These are phyloP conservation scores for Drosophila setifemur DNA, from an alignment of 1,140 invertebrate genomes.

Conservation along the genomic window DNA sequence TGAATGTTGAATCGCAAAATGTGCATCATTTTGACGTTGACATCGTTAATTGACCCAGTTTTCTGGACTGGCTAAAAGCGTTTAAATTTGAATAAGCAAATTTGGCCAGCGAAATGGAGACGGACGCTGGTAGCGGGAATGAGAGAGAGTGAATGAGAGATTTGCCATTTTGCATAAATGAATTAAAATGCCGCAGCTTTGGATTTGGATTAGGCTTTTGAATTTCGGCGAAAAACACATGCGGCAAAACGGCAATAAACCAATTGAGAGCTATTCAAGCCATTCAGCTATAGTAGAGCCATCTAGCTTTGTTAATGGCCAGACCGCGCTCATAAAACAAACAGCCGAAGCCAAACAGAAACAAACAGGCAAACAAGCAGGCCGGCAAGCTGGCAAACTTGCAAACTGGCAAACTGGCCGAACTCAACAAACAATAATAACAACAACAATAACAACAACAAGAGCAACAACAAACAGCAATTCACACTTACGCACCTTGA, in stretches of 20 bases:
- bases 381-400: slow-evolving; percentile 36
- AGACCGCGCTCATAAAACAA: slow-evolving; percentile 48
- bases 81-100: slow-evolving; percentile 72
- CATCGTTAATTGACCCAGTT: slow-evolving; percentile 70
- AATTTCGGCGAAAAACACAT: slow-evolving; percentile 42
- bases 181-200: slow-evolving; percentile 48
- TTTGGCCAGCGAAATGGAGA: slow-evolving; percentile 35
- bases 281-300: slow-evolving; percentile 39
- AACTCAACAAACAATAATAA: slow-evolving; percentile 47
- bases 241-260: slow-evolving; percentile 44
- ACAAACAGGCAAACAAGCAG: slow-evolving; percentile 56
- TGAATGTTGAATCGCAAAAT: slow-evolving; percentile 23
- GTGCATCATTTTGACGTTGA: slow-evolving; percentile 56
- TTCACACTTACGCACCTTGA: slow-evolving; percentile 74
- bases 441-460: slow-evolving; percentile 61
- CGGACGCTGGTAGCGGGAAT: not conserved
- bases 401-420: slow-evolving; percentile 41
- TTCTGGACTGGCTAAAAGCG: slow-evolving; percentile 54
- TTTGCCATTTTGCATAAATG: slow-evolving; percentile 58
- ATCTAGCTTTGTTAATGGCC: slow-evolving; percentile 70
- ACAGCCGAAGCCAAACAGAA: slow-evolving; percentile 51
- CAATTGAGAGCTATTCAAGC: slow-evolving; percentile 43
- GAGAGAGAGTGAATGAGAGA: not conserved
- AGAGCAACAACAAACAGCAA: slow-evolving; percentile 68
- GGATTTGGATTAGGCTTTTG: slow-evolving; percentile 22